Evolutionary conservation across 2,113 vertebrate species (phyloP).

Genomic region (Corvus moneduloides): DNA sequence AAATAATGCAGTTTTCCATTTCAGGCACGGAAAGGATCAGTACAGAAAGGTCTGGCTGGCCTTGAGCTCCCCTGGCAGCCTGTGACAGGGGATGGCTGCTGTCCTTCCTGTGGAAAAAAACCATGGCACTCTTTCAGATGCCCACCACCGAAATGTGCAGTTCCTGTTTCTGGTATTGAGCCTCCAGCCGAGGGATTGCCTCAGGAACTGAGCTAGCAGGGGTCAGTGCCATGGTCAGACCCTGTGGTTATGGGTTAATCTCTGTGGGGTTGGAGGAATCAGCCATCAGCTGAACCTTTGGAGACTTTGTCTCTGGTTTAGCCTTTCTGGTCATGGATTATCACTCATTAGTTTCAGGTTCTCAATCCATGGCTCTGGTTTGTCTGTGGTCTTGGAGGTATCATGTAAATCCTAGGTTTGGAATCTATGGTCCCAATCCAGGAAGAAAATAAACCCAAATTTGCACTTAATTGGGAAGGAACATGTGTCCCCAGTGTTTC

Average conservation of each 20-base stretch:
- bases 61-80: neutral
- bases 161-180: neutral
- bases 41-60: neutral
- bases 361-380: neutral
- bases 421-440: too few species aligned
- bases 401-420: neutral
- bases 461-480: neutral
- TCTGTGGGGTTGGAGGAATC: neutral
- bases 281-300: neutral
- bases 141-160: neutral
- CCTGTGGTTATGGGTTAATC: rapidly evolving
- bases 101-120: neutral
- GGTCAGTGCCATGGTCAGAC: neutral
- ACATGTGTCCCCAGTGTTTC: rapidly evolving
- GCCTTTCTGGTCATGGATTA: neutral
- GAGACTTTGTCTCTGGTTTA: neutral
- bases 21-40: neutral
- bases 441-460: neutral
- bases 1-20: neutral
- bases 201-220: neutral
- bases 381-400: neutral
- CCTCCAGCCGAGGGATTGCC: neutral
- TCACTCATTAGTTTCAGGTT: too few species aligned
- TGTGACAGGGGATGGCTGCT: neutral
- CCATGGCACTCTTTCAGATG: neutral